Conservation (phyloP, 2,113 vertebrate genomes). For the Fregata magnificens region DNA sequence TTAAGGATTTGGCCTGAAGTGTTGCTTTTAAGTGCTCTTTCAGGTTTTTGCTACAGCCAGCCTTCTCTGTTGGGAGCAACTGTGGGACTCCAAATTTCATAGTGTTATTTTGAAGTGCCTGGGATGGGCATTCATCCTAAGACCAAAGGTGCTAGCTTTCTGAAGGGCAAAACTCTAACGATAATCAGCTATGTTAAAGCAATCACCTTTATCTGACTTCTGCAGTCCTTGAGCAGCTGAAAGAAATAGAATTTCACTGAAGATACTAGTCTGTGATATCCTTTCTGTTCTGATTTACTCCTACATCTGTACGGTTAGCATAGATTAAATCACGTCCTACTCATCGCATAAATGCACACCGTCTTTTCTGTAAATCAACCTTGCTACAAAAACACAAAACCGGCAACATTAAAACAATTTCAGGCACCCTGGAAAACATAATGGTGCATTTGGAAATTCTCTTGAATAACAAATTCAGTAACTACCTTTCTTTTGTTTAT, state of each 20-base stretch:
- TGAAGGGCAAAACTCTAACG: neutral
- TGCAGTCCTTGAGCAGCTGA: neutral
- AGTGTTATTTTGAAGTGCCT: neutral
- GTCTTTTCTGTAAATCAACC: neutral
- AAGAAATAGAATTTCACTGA: neutral
- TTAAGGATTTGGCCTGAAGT: neutral
- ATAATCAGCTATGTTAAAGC: neutral
- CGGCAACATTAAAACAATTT: neutral
- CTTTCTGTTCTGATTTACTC: neutral
- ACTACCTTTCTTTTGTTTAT: neutral
- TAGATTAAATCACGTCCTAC: neutral
- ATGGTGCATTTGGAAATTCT: neutral
- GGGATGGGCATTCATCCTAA: neutral
- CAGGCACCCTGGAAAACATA: neutral
- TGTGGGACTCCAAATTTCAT: neutral
- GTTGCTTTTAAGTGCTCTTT: neutral
- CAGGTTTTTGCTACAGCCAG: neutral
- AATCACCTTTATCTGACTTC: neutral
- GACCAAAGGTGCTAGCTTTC: neutral
- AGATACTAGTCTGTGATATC: neutral
- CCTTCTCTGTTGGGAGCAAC: neutral
- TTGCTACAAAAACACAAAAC: neutral
- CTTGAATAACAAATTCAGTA: neutral
- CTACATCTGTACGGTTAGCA: accelerated
- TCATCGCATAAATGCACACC: neutral